A percentile compares a stretch with the other conserved stretches of the same genome.
These are phyloP conservation scores for Siniperca knerii DNA, from an alignment of 2,113 vertebrate species.

Conservation along the genomic window DNA sequence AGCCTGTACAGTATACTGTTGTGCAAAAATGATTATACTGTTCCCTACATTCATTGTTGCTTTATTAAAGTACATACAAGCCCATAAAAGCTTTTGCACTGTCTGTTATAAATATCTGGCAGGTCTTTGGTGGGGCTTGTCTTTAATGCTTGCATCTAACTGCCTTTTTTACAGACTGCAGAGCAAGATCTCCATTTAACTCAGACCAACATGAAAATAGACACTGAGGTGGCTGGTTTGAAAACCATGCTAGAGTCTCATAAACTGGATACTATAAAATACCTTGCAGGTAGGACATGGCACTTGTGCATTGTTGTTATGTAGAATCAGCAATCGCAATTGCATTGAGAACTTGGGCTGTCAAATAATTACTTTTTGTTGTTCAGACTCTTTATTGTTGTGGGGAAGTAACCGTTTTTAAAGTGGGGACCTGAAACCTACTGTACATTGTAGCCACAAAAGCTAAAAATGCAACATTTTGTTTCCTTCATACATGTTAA, in stretches of 20 bases:
- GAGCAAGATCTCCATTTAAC: constrained; percentile 92
- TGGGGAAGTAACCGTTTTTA: not conserved
- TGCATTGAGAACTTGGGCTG: not conserved
- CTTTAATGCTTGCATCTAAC: not conserved
- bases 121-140: not conserved
- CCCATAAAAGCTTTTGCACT: not conserved
- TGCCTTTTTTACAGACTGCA: constrained; percentile 83
- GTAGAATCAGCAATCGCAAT: not conserved
- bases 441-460: not conserved
- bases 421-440: not conserved
- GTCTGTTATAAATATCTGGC: not conserved
- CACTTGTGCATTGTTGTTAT: not conserved
- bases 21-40: not conserved
- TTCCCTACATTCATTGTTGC: not conserved
- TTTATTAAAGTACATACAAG: not conserved
- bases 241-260: constrained; percentile 97
- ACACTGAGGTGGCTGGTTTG: constrained; percentile 95
- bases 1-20: not conserved
- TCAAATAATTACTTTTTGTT: not conserved
- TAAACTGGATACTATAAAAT: constrained; percentile 98
- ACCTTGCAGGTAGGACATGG: constrained; percentile 92
- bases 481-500: not conserved
- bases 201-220: constrained; percentile 94
- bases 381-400: not conserved
- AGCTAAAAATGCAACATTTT: not conserved